These are phyloP conservation scores for Onychostoma macrolepis DNA, from an alignment of 2,113 vertebrate species.

Conservation along the genomic window DNA sequence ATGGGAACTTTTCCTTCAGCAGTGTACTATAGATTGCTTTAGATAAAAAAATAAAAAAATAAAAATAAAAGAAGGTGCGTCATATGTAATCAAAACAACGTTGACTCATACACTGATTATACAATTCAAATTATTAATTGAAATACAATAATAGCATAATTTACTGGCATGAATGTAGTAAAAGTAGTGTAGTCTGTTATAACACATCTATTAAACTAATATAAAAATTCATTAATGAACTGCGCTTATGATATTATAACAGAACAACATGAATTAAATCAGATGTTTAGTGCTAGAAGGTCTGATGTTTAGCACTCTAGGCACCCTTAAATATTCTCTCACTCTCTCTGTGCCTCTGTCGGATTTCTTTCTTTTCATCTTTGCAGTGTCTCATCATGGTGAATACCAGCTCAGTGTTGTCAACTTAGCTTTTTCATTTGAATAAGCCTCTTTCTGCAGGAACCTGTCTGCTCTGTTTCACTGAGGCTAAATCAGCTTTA, in stretches of 20 bases:
- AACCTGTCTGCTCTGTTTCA: conserved; percentile 72
- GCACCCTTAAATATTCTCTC: conserved; percentile 15
- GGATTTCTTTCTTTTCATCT: conserved; percentile 63
- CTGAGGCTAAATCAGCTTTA: conserved; percentile 75
- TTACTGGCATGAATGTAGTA: neutral
- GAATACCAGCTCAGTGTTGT: conserved; percentile 70
- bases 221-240: neutral
- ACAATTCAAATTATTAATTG: neutral
- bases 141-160: neutral
- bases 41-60: neutral
- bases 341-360: conserved; percentile 44
- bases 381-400: conserved; percentile 49
- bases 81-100: neutral
- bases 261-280: neutral
- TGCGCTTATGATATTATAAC: neutral
- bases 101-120: no score
- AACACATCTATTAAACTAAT: neutral
- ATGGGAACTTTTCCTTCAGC: neutral
- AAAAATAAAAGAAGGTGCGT: neutral
- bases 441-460: conserved; percentile 78
- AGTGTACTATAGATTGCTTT: neutral
- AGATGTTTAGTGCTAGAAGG: neutral
- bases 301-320: conserved; percentile 13
- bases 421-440: conserved; percentile 77
- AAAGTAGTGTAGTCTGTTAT: neutral